phyloP scores from a whole-genome alignment of 2,888 invertebrate species.

The Trileptium ribeirensis region DNA sequence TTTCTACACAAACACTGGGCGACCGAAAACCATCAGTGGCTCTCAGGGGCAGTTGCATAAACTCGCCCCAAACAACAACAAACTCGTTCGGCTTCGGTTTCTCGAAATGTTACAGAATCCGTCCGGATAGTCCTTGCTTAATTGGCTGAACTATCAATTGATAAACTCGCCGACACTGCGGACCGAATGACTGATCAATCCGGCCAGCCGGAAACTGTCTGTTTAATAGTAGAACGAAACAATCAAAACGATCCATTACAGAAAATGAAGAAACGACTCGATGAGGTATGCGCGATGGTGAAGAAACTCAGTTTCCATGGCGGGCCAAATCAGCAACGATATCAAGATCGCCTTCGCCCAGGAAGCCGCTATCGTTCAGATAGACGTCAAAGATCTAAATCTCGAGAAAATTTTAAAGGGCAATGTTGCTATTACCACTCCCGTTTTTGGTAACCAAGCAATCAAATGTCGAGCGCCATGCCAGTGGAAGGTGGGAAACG shows the following conservation, averaged over 20 bases:
- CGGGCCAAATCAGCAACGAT: too few relatives aligned
- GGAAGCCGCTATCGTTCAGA: too few relatives aligned
- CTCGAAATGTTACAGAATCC: neutral
- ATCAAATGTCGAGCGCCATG: neutral
- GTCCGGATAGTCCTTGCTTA: too few relatives aligned
- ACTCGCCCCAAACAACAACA: neutral
- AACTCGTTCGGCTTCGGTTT: neutral
- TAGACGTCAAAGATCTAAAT: neutral
- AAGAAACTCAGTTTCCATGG: neutral
- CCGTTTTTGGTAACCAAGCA: neutral
- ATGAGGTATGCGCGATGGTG: neutral
- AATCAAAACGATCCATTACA: neutral
- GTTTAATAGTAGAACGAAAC: too few relatives aligned
- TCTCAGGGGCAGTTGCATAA: neutral
- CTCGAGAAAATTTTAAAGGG: neutral
- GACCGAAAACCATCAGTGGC: conserved; percentile 1
- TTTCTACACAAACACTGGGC: neutral
- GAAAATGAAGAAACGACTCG: neutral
- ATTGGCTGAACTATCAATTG: too few relatives aligned
- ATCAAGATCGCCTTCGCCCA: too few relatives aligned
- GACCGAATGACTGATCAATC: too few relatives aligned
- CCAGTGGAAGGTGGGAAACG: neutral
- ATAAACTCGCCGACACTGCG: neutral
- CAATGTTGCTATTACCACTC: neutral
- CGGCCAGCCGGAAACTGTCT: neutral